Evolutionary conservation across 2,888 invertebrate genomes (phyloP).

Genomic region (Drosophila vallismaia): DNA sequence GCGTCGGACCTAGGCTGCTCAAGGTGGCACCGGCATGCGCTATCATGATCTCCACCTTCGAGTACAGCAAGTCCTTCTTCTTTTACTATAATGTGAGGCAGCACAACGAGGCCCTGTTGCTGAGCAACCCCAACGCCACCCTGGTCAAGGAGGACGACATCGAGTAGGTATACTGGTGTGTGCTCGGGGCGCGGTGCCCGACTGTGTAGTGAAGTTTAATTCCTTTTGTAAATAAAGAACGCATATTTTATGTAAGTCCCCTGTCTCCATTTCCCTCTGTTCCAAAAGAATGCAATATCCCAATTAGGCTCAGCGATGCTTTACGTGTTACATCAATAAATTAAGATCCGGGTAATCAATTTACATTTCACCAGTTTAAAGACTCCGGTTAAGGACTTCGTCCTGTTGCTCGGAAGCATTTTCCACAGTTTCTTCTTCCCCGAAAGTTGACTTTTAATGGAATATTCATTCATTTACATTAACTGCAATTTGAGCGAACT

Average conservation of each 20-base stretch:
- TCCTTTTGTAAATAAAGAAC: constrained; percentile 36
- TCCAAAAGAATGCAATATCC: constrained; percentile 27
- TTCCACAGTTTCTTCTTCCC: constrained; percentile 6
- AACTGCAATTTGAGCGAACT: constrained; percentile 46
- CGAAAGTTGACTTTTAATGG: constrained; percentile 42
- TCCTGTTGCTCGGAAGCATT: constrained; percentile 18
- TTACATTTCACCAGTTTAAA: constrained; percentile 27
- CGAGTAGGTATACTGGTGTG: constrained; percentile 31
- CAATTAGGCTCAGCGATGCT: constrained; percentile 32
- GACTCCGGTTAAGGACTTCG: neutral
- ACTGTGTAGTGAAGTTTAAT: neutral
- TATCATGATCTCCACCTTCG: constrained; percentile 99
- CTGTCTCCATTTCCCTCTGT: neutral
- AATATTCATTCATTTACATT: constrained; percentile 57
- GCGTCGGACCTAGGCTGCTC: constrained; percentile 93
- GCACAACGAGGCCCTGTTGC: constrained; percentile 64
- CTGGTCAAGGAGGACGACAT: constrained; percentile 55
- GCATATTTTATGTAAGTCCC: constrained; percentile 38
- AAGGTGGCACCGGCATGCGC: constrained; percentile 99
- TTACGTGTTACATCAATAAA: constrained; percentile 16
- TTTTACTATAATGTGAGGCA: constrained; percentile 86
- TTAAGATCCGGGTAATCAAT: constrained; percentile 39
- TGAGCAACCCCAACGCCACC: constrained; percentile 53
- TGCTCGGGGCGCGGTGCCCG: neutral
- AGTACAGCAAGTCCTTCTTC: constrained; percentile 96